Evolutionary conservation across 2,797 vertebrate genomes (phyloP).

Genomic region (Etheostoma perlongum): DNA sequence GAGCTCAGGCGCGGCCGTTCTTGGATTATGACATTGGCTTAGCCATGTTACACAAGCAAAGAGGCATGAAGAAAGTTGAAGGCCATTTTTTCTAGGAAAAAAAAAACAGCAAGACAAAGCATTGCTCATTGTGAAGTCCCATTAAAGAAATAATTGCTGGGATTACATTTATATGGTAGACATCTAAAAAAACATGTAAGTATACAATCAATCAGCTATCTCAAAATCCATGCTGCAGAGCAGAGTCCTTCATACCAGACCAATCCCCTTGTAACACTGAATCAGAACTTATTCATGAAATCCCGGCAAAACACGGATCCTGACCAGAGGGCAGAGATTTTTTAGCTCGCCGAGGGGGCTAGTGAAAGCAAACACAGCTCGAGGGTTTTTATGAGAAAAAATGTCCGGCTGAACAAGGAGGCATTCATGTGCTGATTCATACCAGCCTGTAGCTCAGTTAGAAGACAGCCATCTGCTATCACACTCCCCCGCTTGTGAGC

Average conservation of each 20-base stretch:
- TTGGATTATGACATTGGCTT: slow-evolving; percentile 51
- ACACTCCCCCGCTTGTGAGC: slow-evolving; percentile 76
- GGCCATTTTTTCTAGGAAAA: slow-evolving; percentile 23
- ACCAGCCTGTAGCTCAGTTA: slow-evolving; percentile 66
- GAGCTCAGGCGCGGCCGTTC: slow-evolving; percentile 27
- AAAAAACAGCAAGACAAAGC: not conserved
- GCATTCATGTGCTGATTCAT: slow-evolving; percentile 84
- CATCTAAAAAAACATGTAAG: slow-evolving; percentile 5
- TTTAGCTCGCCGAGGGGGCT: slow-evolving; percentile 59
- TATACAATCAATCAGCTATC: slow-evolving; percentile 13
- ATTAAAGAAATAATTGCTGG: not conserved
- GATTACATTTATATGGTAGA: slow-evolving; percentile 22
- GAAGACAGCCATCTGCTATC: slow-evolving; percentile 80
- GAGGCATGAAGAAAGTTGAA: slow-evolving; percentile 29
- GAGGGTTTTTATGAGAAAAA: slow-evolving; percentile 80
- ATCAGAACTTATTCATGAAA: slow-evolving; percentile 66
- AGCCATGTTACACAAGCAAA: slow-evolving; percentile 40
- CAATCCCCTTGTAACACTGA: slow-evolving; percentile 22
- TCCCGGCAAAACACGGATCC: slow-evolving; percentile 59
- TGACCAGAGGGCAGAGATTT: slow-evolving; percentile 58
- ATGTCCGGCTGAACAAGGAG: slow-evolving; percentile 82
- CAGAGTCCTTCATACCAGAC: slow-evolving; percentile 11
- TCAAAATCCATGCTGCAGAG: slow-evolving; percentile 16
- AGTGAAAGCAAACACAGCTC: slow-evolving; percentile 77
- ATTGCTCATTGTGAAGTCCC: slow-evolving; percentile 10